Base-by-base conservation (phyloP, 2,888 invertebrate species). In the Synergus gifuensis region DNA sequence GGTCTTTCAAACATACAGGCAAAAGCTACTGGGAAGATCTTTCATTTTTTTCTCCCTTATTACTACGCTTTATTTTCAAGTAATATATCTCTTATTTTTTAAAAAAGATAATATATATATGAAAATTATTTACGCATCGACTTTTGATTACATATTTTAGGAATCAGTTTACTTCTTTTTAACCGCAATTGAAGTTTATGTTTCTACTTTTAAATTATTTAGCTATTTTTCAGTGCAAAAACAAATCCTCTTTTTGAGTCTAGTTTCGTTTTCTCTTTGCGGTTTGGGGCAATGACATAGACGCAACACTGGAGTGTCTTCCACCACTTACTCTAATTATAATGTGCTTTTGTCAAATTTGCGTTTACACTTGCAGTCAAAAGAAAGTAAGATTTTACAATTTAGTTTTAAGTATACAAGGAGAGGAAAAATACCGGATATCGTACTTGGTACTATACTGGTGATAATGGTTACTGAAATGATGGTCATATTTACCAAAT, bases 261-360 rank as follows among this genome's bases (percentile, higher is more conserved):
- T 73, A 73, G 73, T 54, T 73, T 54, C n/a, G 36, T 73, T 49
- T 36, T 36, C 73, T 73, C 11, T 54, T 54, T 73, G 28, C 54
- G 8, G 54, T 22, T 36, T 73, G 54, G 73, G 54, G 54, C n/a
- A 36, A 54, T 1, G 36, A 73, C 54, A n/a, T 36, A 4, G 11
- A 49, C 36, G 36, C 49, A 28, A 54, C 36, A 4, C 54, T 73
- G 0, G 54, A 54, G 36, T 73, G 73, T 54, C 12, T 73, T 54
- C 28, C 36, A 16, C 73, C 36, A 8, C n/a, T 73, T 3, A 54
- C 46, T 11, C 8, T 54, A 3, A n/a, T 36, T 12, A 4, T 36
- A 4, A 54, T 54, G 36, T 69, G 69, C 36, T 54, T 36, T 16
- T n/a, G 49, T n/a, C 36, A 73, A 54, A 1, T 73, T 36, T 54